Evolutionary conservation across 1,140 invertebrate genomes (phyloP).

Genomic region (Drosophila pseudoobscura): DNA sequence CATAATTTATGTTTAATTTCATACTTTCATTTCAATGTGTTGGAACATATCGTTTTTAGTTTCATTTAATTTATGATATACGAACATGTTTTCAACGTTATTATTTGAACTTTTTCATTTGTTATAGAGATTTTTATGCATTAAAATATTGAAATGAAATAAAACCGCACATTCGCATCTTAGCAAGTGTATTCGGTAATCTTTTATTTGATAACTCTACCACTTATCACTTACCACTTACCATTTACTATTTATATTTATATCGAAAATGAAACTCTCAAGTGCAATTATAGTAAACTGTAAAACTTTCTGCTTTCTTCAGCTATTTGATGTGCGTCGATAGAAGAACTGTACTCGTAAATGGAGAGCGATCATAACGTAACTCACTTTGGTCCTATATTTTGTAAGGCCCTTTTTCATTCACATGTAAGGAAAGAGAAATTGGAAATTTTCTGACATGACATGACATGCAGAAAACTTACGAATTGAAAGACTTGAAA

Average conservation of each 20-base stretch:
- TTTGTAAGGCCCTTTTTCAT: slow-evolving; percentile 10
- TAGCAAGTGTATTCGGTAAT: slow-evolving; percentile 46
- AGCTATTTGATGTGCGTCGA: slow-evolving; percentile 42
- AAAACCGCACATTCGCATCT: slow-evolving; percentile 49
- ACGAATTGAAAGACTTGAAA: slow-evolving; percentile 75
- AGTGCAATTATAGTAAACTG: slow-evolving; percentile 77
- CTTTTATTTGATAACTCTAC: slow-evolving; percentile 16
- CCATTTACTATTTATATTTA: background rate
- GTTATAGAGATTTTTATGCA: slow-evolving; percentile 64
- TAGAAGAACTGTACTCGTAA: background rate
- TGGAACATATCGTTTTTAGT: slow-evolving; percentile 67
- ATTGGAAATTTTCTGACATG: slow-evolving; percentile 2
- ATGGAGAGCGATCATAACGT: background rate
- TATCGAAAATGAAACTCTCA: slow-evolving; percentile 54
- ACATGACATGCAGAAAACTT: slow-evolving; percentile 40
- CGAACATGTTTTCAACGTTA: slow-evolving; percentile 51
- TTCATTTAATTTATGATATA: slow-evolving; percentile 63
- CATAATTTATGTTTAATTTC: slow-evolving; percentile 64
- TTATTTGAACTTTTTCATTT: slow-evolving; percentile 67
- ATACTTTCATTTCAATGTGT: slow-evolving; percentile 66
- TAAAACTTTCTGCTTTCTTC: slow-evolving; percentile 71
- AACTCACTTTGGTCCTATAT: slow-evolving; percentile 6
- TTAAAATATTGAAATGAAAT: slow-evolving; percentile 72
- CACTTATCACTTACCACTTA: no score
- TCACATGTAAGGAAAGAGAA: slow-evolving; percentile 2